Percentiles rank a stretch among this genome's conserved stretches.
Conservation (phyloP, 2,113 vertebrate genomes). For the Pandion haliaetus region DNA sequence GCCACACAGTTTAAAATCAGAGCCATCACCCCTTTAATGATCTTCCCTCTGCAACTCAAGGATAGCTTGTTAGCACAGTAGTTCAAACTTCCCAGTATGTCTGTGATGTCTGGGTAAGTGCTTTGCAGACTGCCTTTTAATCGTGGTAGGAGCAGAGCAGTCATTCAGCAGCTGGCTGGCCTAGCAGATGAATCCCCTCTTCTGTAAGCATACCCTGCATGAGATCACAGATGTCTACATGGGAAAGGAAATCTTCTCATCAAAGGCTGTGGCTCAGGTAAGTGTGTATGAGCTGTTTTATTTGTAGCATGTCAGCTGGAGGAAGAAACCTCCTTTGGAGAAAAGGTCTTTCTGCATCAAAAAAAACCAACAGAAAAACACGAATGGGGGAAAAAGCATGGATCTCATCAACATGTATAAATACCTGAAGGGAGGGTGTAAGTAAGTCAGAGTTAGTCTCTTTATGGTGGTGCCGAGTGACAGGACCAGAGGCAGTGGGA, state of each 20-base stretch:
- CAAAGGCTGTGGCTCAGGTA: background rate
- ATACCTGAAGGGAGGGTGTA: background rate
- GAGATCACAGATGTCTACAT: background rate
- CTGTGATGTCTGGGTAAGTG: background rate
- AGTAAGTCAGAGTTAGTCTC: background rate
- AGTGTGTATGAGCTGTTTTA: background rate
- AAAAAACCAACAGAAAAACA: background rate
- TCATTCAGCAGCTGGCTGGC: background rate
- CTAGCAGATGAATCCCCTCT: background rate
- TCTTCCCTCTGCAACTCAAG: background rate
- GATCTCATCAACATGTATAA: background rate
- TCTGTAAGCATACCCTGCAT: background rate
- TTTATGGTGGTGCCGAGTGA: background rate
- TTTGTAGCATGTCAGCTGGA: background rate
- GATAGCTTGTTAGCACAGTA: background rate
- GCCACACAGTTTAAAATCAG: background rate
- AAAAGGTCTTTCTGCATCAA: background rate
- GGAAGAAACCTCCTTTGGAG: background rate
- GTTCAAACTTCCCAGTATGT: background rate
- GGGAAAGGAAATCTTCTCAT: background rate
- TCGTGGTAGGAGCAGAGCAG: background rate
- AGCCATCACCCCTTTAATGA: background rate
- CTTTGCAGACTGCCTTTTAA: background rate
- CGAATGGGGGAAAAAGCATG: rapidly evolving
- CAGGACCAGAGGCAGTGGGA: background rate